These are phyloP conservation scores for Austrofundulus limnaeus DNA, from an alignment of 2,113 vertebrate species.

Conservation along the genomic window DNA sequence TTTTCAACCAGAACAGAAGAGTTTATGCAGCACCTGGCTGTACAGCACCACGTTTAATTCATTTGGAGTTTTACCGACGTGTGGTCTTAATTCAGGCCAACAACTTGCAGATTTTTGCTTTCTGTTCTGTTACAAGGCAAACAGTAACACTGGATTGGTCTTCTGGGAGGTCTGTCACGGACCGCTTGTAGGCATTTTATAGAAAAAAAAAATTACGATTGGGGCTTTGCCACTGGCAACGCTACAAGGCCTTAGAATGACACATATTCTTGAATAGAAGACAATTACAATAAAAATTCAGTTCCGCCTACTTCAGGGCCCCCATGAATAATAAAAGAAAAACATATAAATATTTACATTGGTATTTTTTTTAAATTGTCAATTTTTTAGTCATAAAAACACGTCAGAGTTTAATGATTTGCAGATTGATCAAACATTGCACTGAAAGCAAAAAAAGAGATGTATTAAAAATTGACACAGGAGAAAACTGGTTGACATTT, in stretches of 20 bases:
- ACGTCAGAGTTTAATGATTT: not conserved
- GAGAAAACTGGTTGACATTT: not conserved
- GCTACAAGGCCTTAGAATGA: conserved; percentile 11
- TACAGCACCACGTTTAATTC: conserved; percentile 37
- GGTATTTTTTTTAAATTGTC: too few relatives aligned
- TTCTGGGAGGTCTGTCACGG: conserved; percentile 69
- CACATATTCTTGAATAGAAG: conserved; percentile 21
- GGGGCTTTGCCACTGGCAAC: conserved; percentile 28
- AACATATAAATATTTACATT: too few relatives aligned
- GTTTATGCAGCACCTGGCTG: conserved; percentile 21
- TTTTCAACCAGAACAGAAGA: not conserved
- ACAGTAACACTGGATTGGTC: conserved; percentile 46
- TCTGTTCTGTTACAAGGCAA: conserved; percentile 63
- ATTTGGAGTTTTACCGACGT: conserved; percentile 36
- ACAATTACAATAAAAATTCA: not conserved
- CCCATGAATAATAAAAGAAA: not conserved
- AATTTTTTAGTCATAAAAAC: not conserved
- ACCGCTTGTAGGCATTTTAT: conserved; percentile 17
- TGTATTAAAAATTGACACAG: not conserved
- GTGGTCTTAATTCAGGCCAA: conserved; percentile 33
- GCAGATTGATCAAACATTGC: not conserved
- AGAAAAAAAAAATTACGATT: not conserved
- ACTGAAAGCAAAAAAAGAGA: too few relatives aligned
- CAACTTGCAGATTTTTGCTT: conserved; percentile 47
- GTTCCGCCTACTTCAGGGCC: conserved; percentile 5